phyloP scores from a whole-genome alignment of 1,140 invertebrate genomes.

The Cydia amplana region DNA sequence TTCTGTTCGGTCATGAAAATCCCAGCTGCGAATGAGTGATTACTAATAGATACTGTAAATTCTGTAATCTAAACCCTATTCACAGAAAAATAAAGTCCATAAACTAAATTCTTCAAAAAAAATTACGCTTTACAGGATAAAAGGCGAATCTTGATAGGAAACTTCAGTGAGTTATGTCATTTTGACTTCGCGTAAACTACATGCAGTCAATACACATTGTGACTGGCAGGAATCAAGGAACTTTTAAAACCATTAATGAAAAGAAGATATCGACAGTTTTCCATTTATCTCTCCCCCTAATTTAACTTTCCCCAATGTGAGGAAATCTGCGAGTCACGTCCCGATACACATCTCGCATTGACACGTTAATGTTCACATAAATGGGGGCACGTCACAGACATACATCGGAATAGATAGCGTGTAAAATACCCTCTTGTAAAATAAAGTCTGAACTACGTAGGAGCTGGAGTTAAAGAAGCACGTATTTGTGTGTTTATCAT shows the following conservation, averaged over 20 bases:
- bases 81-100: not conserved
- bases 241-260: constrained; percentile 53
- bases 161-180: not conserved
- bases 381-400: constrained; percentile 16
- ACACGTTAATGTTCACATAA: constrained; percentile 48
- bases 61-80: not conserved
- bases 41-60: not conserved
- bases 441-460: not conserved
- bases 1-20: not conserved
- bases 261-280: constrained; percentile 53
- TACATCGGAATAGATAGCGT: not conserved
- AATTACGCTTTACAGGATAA: not conserved
- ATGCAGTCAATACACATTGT: constrained; percentile 39
- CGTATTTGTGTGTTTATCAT: too few species aligned
- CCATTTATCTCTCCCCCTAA: constrained; percentile 58
- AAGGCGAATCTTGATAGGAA: not conserved
- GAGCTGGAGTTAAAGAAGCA: too few species aligned
- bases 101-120: not conserved
- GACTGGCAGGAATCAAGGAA: constrained; percentile 46
- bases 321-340: constrained; percentile 47
- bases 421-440: not conserved
- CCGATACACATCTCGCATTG: constrained; percentile 51
- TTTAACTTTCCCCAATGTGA: constrained; percentile 48
- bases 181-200: not conserved
- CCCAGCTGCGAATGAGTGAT: not conserved